Conservation (phyloP, 1,140 invertebrate genomes). For the Coptotermes formosanus region DNA sequence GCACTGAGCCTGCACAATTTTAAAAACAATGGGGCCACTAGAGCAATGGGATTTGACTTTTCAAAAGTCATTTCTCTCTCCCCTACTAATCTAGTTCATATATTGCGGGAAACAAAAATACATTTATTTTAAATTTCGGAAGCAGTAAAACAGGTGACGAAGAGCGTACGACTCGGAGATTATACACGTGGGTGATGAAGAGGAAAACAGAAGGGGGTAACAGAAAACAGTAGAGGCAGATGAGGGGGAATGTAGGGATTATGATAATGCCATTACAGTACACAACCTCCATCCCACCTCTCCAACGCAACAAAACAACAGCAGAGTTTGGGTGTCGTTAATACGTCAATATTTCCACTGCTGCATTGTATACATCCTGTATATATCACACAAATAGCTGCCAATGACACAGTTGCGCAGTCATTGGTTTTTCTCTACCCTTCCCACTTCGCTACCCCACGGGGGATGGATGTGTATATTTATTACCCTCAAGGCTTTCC, state of each 20-base stretch:
- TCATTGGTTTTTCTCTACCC: conserved; percentile 28
- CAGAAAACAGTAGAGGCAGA: conserved; percentile 6
- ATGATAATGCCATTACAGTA: conserved; percentile 25
- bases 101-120: neutral
- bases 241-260: conserved; percentile 15
- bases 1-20: neutral
- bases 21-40: neutral
- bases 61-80: neutral
- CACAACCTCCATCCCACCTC: neutral
- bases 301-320: conserved; percentile 21
- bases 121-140: conserved; percentile 14
- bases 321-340: conserved; percentile 32
- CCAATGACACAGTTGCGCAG: conserved; percentile 33
- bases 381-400: conserved; percentile 32
- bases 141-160: conserved; percentile 27
- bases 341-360: conserved; percentile 34
- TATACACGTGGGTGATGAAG: conserved; percentile 19
- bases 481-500: conserved; percentile 36
- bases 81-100: neutral
- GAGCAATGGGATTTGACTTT: neutral
- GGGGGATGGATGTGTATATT: conserved; percentile 34
- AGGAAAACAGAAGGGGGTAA: neutral
- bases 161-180: conserved; percentile 19
- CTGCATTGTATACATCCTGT: conserved; percentile 31
- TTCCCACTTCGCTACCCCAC: neutral